phyloP scores from a whole-genome alignment of 2,113 vertebrate species.

The Furnarius figulus region DNA sequence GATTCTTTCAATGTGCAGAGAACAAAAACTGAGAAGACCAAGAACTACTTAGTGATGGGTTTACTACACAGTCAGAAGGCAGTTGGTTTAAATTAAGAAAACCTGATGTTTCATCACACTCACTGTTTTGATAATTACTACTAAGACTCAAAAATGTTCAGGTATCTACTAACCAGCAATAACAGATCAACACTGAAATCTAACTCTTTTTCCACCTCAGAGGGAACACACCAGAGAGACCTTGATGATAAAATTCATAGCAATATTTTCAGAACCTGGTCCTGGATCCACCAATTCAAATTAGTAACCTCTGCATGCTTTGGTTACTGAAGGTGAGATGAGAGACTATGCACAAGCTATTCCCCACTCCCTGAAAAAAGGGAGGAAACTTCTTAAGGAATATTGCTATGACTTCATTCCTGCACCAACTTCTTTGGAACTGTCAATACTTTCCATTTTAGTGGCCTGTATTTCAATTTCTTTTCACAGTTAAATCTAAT shows the following conservation, averaged over 20 bases:
- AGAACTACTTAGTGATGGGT: background rate
- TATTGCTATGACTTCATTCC: background rate
- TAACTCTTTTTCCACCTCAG: background rate
- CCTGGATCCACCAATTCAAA: background rate
- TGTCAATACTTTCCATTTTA: background rate
- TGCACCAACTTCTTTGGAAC: background rate
- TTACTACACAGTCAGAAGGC: background rate
- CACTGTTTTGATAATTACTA: background rate
- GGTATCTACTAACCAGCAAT: background rate
- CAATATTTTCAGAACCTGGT: background rate
- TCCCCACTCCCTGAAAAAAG: background rate
- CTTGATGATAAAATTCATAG: background rate
- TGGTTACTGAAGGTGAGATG: background rate
- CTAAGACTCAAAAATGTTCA: background rate
- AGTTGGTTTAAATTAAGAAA: background rate
- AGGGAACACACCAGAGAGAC: rapidly evolving
- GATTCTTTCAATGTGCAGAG: background rate
- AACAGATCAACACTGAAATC: background rate
- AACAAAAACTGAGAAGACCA: background rate
- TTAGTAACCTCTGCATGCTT: background rate
- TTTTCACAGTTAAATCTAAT: background rate
- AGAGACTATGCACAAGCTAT: background rate
- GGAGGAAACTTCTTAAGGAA: background rate
- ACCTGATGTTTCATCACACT: background rate
- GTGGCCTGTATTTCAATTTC: background rate